phyloP scores from a whole-genome alignment of 1,140 invertebrate species.

The Rhopalosiphum padi region DNA sequence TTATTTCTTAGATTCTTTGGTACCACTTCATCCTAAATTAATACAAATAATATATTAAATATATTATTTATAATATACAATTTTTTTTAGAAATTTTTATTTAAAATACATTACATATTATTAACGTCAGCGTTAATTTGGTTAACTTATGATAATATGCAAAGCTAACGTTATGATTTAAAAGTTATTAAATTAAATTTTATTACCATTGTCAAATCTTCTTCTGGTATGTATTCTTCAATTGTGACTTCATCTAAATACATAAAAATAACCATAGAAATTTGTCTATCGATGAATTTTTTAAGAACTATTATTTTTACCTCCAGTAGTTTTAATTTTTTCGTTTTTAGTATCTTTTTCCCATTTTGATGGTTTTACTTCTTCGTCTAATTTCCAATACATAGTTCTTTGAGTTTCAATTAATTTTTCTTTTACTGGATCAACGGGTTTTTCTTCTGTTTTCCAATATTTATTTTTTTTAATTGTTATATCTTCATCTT shows the following conservation, averaged over 20 bases:
- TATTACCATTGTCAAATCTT: conserved; percentile 69
- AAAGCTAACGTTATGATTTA: not conserved
- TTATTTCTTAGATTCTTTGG: conserved; percentile 78
- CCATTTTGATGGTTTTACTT: conserved; percentile 51
- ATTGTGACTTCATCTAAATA: not conserved
- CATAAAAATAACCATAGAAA: not conserved
- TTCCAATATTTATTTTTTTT: conserved; percentile 52
- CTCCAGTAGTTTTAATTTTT: conserved; percentile 12
- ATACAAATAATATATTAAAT: conserved; percentile 58
- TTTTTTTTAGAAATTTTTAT: not conserved
- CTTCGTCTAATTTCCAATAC: conserved; percentile 54
- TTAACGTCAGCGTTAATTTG: not conserved
- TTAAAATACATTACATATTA: not conserved
- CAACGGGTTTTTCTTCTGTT: conserved; percentile 48
- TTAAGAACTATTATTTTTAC: not conserved
- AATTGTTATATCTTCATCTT: conserved; percentile 58
- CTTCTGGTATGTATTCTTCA: conserved; percentile 64
- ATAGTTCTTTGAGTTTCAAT: conserved; percentile 48
- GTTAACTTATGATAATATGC: not conserved
- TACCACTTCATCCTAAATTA: conserved; percentile 73
- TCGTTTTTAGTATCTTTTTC: not conserved
- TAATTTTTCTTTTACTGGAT: conserved; percentile 46
- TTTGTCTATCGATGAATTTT: not conserved
- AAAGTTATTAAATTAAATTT: conserved; percentile 20
- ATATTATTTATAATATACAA: not conserved